Evolutionary conservation across 2,113 vertebrate genomes (phyloP).

Genomic region (Stegastes partitus): DNA sequence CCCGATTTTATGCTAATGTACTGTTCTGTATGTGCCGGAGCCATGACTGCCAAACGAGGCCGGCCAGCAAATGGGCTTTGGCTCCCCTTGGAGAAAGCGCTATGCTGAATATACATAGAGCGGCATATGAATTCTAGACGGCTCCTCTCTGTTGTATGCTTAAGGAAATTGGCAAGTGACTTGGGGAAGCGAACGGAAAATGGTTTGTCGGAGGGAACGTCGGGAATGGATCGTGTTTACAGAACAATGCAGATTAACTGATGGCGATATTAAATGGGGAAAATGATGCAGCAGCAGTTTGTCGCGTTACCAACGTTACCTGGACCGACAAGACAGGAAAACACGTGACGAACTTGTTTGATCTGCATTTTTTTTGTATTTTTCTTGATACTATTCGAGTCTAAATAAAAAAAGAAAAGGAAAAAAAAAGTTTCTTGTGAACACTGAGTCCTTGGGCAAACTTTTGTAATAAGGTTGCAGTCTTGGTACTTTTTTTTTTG

Average conservation of each 20-base stretch:
- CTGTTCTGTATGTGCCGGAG: constrained; percentile 73
- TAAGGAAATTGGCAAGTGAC: constrained; percentile 77
- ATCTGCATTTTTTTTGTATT: constrained; percentile 24
- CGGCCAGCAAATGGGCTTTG: constrained; percentile 74
- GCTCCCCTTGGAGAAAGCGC: constrained; percentile 64
- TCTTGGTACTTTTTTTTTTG: constrained; percentile 71
- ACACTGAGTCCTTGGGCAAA: constrained; percentile 72
- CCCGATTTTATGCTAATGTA: constrained; percentile 79
- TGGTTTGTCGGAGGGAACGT: constrained; percentile 69
- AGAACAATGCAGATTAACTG: constrained; percentile 67
- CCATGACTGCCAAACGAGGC: constrained; percentile 73
- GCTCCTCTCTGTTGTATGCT: constrained; percentile 63
- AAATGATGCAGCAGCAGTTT: constrained; percentile 23
- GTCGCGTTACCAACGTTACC: not conserved
- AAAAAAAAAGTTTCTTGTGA: constrained; percentile 50
- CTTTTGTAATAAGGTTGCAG: constrained; percentile 77
- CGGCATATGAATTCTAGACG: constrained; percentile 71
- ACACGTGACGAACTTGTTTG: not conserved
- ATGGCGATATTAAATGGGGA: constrained; percentile 51
- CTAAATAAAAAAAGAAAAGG: constrained; percentile 3
- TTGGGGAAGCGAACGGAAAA: constrained; percentile 68
- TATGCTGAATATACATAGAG: constrained; percentile 72
- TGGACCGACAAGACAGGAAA: constrained; percentile 23
- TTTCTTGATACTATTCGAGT: constrained; percentile 2
- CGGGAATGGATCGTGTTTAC: constrained; percentile 62